These are phyloP conservation scores for Tinea semifulvella DNA, from an alignment of 2,888 invertebrate genomes.

Conservation along the genomic window DNA sequence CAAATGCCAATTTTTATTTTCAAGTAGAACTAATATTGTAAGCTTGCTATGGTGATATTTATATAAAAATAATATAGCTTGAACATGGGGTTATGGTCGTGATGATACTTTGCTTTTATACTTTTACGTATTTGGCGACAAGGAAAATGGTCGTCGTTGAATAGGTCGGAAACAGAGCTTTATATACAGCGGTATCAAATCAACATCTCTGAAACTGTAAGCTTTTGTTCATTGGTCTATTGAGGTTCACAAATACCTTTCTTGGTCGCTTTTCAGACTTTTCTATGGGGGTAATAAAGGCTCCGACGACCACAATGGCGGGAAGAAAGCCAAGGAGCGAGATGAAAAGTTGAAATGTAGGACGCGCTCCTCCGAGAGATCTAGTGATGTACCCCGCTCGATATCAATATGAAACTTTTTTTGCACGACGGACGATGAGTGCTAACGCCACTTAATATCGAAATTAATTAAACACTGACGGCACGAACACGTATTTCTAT, in stretches of 20 bases:
- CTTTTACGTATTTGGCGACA: constrained; percentile 5
- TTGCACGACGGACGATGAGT: too few relatives aligned
- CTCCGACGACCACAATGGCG: constrained; percentile 58
- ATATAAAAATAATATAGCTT: too few relatives aligned
- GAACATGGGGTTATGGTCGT: too few relatives aligned
- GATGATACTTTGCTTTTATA: too few relatives aligned
- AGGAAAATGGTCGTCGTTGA: background rate
- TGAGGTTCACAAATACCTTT: constrained; percentile 63
- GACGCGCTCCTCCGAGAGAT: constrained; percentile 36
- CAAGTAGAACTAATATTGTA: too few relatives aligned
- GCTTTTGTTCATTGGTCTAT: constrained; percentile 47
- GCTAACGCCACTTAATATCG: too few relatives aligned
- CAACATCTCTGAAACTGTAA: constrained; percentile 23
- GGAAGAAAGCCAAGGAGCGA: constrained; percentile 50
- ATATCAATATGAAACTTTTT: background rate
- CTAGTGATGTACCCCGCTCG: constrained; percentile 33
- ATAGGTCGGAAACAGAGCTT: constrained; percentile 9
- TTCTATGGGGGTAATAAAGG: constrained; percentile 65
- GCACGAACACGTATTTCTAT: too few relatives aligned
- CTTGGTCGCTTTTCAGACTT: constrained; percentile 57
- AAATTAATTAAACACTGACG: too few relatives aligned
- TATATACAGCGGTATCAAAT: constrained; percentile 13
- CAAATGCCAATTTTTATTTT: too few relatives aligned
- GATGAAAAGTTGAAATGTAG: constrained; percentile 65
- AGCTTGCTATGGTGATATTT: too few relatives aligned